These are phyloP conservation scores for Drosophila rellima DNA, from an alignment of 2,888 invertebrate species.

Conservation along the genomic window DNA sequence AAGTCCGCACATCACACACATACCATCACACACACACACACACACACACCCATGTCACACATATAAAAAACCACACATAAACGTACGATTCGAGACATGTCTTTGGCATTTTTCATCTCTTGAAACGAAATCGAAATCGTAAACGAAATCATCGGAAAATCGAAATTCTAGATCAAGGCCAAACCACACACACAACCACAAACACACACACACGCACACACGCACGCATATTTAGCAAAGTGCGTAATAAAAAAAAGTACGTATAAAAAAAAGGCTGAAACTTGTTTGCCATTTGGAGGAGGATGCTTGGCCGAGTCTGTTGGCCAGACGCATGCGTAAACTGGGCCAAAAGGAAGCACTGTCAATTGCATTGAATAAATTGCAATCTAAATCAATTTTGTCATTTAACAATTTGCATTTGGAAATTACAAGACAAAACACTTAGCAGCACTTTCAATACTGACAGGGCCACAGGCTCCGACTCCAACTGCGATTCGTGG, in stretches of 20 bases:
- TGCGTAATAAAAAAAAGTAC: constrained; percentile 26
- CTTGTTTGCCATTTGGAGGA: constrained; percentile 56
- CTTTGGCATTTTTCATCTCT: constrained; percentile 40
- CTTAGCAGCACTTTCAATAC: constrained; percentile 64
- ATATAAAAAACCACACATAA: background rate
- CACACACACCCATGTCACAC: constrained; percentile 55
- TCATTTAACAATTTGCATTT: constrained; percentile 74
- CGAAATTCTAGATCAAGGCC: constrained; percentile 83
- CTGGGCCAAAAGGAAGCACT: constrained; percentile 72
- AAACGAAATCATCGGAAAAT: constrained; percentile 76
- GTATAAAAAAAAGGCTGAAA: constrained; percentile 35
- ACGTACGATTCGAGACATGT: constrained; percentile 20
- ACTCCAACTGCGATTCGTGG: constrained; percentile 18
- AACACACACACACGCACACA: constrained; percentile 48
- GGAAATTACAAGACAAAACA: constrained; percentile 77
- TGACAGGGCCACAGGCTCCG: constrained; percentile 54
- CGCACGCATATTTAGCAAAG: constrained; percentile 50
- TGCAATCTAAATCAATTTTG: constrained; percentile 71
- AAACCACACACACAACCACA: constrained; percentile 40
- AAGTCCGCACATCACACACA: constrained; percentile 56
- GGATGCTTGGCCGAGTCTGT: constrained; percentile 32
- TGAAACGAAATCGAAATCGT: constrained; percentile 71
- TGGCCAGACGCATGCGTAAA: constrained; percentile 28
- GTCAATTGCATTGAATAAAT: constrained; percentile 64
- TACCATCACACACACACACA: constrained; percentile 44